These are phyloP conservation scores for Balaeniceps rex DNA, from an alignment of 2,113 vertebrate species.

Conservation along the genomic window DNA sequence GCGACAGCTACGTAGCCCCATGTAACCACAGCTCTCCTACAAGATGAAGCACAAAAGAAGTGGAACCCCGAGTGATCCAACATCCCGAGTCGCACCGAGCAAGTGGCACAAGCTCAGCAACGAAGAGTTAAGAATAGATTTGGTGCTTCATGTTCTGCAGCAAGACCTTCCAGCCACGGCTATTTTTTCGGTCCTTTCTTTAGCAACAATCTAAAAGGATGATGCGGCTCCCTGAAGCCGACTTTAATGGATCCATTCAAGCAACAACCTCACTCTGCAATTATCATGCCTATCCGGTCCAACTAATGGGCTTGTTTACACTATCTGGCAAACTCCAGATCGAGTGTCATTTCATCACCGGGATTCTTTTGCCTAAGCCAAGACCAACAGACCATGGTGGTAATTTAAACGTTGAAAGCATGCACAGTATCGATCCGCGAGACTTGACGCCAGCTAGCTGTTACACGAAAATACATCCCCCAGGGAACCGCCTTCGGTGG, in stretches of 20 bases:
- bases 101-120: neutral
- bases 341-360: neutral
- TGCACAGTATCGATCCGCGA: neutral
- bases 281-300: neutral
- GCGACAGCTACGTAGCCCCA: neutral
- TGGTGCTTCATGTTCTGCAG: neutral
- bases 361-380: neutral
- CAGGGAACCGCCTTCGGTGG: neutral
- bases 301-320: constrained; percentile 16
- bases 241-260: constrained; percentile 3
- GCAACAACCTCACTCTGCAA: neutral
- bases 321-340: neutral
- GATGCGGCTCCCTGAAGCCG: neutral
- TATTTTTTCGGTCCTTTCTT: neutral
- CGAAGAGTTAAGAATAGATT: neutral
- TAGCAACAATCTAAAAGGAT: neutral
- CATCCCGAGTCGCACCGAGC: neutral
- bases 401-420: constrained; percentile 17
- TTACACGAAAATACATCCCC: neutral
- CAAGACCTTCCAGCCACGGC: neutral
- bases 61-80: neutral
- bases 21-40: neutral
- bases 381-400: constrained; percentile 29
- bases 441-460: neutral
- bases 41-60: neutral